Percentiles rank a stretch among this genome's conserved stretches.
phyloP scores from a whole-genome alignment of 2,888 invertebrate genomes.

The Trichopoda pennipes region DNA sequence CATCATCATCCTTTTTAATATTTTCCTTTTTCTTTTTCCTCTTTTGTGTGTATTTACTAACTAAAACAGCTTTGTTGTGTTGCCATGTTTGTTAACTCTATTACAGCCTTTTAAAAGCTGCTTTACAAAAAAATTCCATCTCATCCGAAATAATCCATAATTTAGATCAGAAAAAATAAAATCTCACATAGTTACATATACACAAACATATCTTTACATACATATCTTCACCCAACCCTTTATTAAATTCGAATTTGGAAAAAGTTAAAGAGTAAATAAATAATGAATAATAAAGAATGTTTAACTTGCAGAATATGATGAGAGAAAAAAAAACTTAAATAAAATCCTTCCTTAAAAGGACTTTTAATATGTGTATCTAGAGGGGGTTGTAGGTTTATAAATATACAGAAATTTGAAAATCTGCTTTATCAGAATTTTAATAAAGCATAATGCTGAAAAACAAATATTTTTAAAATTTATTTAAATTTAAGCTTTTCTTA shows the following conservation, averaged over 20 bases:
- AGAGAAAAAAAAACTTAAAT: no score
- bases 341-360: not conserved
- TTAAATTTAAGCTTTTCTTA: no score
- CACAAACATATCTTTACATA: not conserved
- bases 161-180: conserved; percentile 7
- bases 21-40: not conserved
- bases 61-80: not conserved
- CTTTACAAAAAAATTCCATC: conserved; percentile 9
- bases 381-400: not conserved
- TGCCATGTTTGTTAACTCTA: conserved; percentile 7
- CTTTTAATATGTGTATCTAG: not conserved
- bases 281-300: not conserved
- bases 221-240: no score
- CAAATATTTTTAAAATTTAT: not conserved
- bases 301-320: not conserved
- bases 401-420: not conserved
- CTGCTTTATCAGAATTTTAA: not conserved
- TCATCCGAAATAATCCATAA: conserved; percentile 32
- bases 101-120: conserved; percentile 17
- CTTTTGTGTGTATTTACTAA: not conserved
- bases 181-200: not conserved
- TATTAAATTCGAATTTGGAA: not conserved
- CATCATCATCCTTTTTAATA: conserved; percentile 43
- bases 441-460: not conserved
- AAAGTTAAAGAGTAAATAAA: conserved; percentile 15